Evolutionary conservation across 2,888 invertebrate genomes (phyloP), one percentile per base, ranked within the genome.

Genomic region (Adela reaumurella): DNA sequence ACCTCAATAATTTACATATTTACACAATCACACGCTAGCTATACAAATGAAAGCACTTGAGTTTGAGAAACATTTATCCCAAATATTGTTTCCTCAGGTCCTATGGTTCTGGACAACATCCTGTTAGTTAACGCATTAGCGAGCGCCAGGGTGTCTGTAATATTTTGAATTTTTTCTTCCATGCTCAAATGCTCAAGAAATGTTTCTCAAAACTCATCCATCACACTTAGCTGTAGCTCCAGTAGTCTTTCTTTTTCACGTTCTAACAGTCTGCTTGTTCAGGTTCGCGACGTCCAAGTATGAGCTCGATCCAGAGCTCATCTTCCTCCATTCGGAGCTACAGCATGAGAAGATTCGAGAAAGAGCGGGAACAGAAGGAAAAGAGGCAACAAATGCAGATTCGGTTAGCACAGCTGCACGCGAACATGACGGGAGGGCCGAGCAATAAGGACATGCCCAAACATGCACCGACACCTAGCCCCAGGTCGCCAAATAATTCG

Each of bases 231-330:
- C 35, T 14, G 11, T 10, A 24, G 24, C 24, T 10, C 24, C 24
- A 5, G 6, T 24, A n/a, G n/a, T n/a, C n/a, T n/a, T n/a, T n/a
- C n/a, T n/a, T n/a, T n/a, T n/a, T n/a, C n/a, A n/a, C n/a, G n/a
- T n/a, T 24, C 24, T 24, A 24, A 24, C 24, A 6, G 24, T 24
- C 24, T 6, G 8, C 24, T 53, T 51, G 57, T 55, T n/a, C 73
- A 92, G 92, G 91, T 83, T 91, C 91, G 65, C 83, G 92, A 82
- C 86, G 92, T 81, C 91, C 92, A 78, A 91, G 92, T 83, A 79
- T 92, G 81, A 89, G 88, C 57, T 92, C 92, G 55, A 82, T 92
- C 60, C 92, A 92, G 67, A 92, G 92, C 81, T 88, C 87, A 66
- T 86, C 87, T 58, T 91, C 89, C 53, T 92, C 92, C 47, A 84